A percentile compares a stretch with the other conserved stretches of the same genome.
These are phyloP conservation scores for Spodoptera frugiperda DNA, from an alignment of 1,140 invertebrate genomes.

Conservation along the genomic window DNA sequence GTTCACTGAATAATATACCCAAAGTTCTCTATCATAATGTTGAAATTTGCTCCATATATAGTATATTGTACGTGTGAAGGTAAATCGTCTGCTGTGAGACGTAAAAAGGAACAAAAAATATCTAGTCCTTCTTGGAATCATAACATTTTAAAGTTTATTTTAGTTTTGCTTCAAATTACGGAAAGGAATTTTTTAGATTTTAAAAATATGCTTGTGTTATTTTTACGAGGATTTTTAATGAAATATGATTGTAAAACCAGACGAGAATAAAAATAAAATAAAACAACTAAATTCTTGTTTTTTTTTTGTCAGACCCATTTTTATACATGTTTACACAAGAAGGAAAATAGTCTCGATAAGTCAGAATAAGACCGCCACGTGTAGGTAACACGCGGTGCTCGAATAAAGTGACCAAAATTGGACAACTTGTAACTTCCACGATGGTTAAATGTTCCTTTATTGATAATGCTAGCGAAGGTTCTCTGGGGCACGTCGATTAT, in stretches of 20 bases:
- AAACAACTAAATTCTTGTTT: too few relatives aligned
- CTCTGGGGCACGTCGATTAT: constrained; percentile 43
- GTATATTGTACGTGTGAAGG: too few relatives aligned
- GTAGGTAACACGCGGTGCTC: constrained; percentile 44
- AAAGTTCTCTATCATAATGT: not conserved
- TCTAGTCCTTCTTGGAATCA: too few relatives aligned
- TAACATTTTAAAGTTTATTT: too few relatives aligned
- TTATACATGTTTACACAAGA: not conserved
- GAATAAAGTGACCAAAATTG: constrained; percentile 60
- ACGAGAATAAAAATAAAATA: too few relatives aligned
- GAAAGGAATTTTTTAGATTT: too few relatives aligned
- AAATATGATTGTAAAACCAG: too few relatives aligned
- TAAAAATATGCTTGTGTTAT: too few relatives aligned
- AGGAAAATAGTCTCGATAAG: not conserved
- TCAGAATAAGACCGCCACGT: constrained; percentile 35
- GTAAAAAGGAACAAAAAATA: too few relatives aligned
- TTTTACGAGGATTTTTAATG: too few relatives aligned
- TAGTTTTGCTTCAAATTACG: too few relatives aligned
- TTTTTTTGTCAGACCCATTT: not conserved
- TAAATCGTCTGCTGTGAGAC: too few relatives aligned
- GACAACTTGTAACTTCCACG: constrained; percentile 43
- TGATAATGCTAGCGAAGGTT: constrained; percentile 43
- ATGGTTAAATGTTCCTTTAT: constrained; percentile 46
- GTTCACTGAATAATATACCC: not conserved
- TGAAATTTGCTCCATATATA: not conserved